Evolutionary conservation across 2,888 invertebrate species (phyloP).

Genomic region (Lordiphosa fenestrarum): DNA sequence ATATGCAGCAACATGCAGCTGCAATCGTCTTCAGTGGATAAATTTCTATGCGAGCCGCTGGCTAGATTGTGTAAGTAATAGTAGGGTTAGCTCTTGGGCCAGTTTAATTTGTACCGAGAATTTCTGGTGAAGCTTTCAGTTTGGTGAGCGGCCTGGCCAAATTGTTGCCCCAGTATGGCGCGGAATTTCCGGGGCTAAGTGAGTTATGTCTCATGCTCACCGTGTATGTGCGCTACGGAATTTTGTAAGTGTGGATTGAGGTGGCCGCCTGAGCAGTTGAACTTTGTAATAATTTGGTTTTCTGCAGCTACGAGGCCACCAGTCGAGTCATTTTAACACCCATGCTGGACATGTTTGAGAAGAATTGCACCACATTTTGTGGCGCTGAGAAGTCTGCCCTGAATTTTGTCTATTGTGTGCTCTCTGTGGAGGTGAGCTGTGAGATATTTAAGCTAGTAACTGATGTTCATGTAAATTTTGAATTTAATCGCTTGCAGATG

Average conservation of each 20-base stretch:
- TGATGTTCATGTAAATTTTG: not conserved
- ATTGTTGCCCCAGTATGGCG: conserved; percentile 28
- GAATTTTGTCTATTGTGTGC: conserved; percentile 30
- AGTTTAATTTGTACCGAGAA: not conserved
- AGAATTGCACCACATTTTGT: conserved; percentile 35
- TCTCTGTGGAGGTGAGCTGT: conserved; percentile 32
- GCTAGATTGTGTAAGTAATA: conserved; percentile 41
- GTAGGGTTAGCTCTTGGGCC: no score
- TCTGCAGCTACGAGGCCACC: conserved; percentile 34
- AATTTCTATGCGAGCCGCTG: conserved; percentile 46
- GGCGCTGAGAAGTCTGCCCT: conserved; percentile 31
- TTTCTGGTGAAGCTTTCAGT: conserved; percentile 28
- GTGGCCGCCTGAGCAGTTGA: not conserved
- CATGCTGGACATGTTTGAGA: conserved; percentile 46
- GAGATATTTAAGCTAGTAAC: not conserved
- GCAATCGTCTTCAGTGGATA: conserved; percentile 10
- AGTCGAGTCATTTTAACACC: conserved; percentile 31
- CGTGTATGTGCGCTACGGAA: conserved; percentile 45
- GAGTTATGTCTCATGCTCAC: conserved; percentile 33
- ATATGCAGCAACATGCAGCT: conserved; percentile 23
- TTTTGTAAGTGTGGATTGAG: conserved; percentile 42
- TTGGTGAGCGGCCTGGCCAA: conserved; percentile 42
- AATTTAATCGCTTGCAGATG: conserved; percentile 27
- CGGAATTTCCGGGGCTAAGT: conserved; percentile 16
- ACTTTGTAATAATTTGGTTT: not conserved